Percentiles rank a stretch among this genome's conserved stretches.
Conservation (phyloP, 2,113 vertebrate genomes). For the Eurystomus gularis region DNA sequence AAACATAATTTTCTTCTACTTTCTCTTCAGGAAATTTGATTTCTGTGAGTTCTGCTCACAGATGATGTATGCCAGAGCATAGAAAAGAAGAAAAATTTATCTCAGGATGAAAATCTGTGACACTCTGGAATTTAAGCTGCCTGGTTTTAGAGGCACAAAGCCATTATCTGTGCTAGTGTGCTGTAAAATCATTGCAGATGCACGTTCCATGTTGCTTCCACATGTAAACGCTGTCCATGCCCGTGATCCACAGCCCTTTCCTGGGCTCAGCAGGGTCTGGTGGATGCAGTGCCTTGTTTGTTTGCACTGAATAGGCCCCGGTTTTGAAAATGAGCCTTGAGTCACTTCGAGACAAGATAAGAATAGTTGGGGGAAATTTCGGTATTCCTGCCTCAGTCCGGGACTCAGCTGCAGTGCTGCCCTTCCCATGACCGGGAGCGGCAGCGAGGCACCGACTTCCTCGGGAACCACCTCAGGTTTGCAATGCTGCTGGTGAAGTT, state of each 20-base stretch:
- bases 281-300: not conserved
- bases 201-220: not conserved
- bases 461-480: accelerated
- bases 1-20: not conserved
- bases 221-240: not conserved
- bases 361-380: not conserved
- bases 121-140: not conserved
- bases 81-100: not conserved
- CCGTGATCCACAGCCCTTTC: not conserved
- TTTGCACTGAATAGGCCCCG: not conserved
- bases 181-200: not conserved
- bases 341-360: not conserved
- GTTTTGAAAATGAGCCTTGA: not conserved
- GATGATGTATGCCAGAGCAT: not conserved
- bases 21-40: not conserved
- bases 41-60: not conserved
- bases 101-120: not conserved
- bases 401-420: not conserved
- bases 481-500: not conserved
- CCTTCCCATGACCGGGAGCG: not conserved
- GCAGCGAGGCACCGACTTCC: not conserved
- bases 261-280: not conserved
- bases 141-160: not conserved
- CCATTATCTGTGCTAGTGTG: not conserved
- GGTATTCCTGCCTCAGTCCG: not conserved